Evolutionary conservation across 2,113 vertebrate species (phyloP).

Genomic region (Pluvianellus socialis): DNA sequence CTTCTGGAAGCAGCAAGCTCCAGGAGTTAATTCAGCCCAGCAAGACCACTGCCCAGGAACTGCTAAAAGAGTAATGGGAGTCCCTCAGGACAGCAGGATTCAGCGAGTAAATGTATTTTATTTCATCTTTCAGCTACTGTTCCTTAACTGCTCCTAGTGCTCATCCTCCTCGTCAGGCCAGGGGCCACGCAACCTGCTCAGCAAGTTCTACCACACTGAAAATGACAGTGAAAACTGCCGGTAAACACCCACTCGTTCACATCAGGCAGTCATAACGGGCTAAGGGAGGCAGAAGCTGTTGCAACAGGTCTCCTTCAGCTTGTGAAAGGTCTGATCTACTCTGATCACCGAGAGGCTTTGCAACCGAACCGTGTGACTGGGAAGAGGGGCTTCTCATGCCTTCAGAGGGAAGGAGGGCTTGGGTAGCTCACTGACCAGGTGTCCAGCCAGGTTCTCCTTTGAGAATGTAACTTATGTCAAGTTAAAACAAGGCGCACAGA

Average conservation of each 20-base stretch:
- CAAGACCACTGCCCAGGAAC: neutral
- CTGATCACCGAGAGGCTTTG: neutral
- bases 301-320: neutral
- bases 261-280: accelerated
- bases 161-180: neutral
- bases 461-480: neutral
- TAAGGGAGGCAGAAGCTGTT: neutral
- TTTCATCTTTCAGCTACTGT: neutral
- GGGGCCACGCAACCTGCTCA: neutral
- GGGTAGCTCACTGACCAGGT: neutral
- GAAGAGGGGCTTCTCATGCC: neutral
- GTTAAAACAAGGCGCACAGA: accelerated
- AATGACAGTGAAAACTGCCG: neutral
- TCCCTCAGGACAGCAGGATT: neutral
- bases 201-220: neutral
- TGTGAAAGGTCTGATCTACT: neutral
- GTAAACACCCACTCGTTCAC: neutral
- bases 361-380: accelerated
- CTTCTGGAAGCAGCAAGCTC: neutral
- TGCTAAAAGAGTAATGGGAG: neutral
- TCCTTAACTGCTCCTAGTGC: neutral
- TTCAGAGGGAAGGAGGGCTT: neutral
- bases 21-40: neutral
- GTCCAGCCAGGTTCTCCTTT: neutral
- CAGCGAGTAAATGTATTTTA: neutral